A percentile compares a stretch with the other conserved stretches of the same genome.
phyloP scores from a whole-genome alignment of 2,113 vertebrate genomes.

The Lutjanus erythropterus region DNA sequence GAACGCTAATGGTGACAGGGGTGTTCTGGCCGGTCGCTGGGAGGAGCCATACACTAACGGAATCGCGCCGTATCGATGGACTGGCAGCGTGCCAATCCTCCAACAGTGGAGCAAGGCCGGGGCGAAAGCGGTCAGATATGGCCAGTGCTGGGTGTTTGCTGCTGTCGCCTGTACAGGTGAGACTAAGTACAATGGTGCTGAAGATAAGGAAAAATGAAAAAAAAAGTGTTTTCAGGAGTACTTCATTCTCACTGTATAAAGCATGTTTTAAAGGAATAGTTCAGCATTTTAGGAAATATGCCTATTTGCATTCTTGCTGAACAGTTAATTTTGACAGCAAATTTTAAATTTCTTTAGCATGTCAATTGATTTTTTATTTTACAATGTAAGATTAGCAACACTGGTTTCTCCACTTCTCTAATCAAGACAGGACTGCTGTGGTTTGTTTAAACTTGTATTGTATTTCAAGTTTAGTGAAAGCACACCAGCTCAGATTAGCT shows the following conservation, averaged over 20 bases:
- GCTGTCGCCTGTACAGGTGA: slow-evolving; percentile 86
- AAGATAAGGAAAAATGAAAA: neutral
- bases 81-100: slow-evolving; percentile 85
- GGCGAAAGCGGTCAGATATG: slow-evolving; percentile 78
- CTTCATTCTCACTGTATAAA: neutral
- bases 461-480: neutral
- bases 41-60: slow-evolving; percentile 77
- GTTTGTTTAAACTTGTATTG: neutral
- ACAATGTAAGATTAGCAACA: neutral
- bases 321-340: too few relatives aligned
- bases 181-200: neutral
- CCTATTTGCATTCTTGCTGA: neutral
- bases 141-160: slow-evolving; percentile 89
- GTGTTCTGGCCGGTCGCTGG: slow-evolving; percentile 83
- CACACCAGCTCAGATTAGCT: neutral
- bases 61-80: slow-evolving; percentile 80
- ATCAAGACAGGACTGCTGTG: neutral
- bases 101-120: slow-evolving; percentile 79
- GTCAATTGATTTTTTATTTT: neutral
- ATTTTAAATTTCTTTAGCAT: neutral
- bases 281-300: neutral
- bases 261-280: neutral
- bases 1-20: slow-evolving; percentile 83
- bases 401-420: neutral
- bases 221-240: neutral